These are phyloP conservation scores for Uropetala carovei DNA, from an alignment of 2,888 invertebrate genomes.

Conservation along the genomic window DNA sequence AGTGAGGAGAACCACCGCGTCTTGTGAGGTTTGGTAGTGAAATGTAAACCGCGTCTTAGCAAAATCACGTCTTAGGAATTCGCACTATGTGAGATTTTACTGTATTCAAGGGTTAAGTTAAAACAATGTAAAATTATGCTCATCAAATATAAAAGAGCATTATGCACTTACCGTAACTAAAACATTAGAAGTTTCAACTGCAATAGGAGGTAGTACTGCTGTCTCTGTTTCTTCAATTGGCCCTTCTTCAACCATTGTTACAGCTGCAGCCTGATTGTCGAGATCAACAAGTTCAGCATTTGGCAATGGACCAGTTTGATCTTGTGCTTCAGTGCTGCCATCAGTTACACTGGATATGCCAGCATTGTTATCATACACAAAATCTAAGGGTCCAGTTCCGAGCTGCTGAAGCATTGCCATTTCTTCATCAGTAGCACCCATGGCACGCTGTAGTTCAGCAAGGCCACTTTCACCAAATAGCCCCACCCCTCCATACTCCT, in stretches of 20 bases:
- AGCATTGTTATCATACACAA: conserved; percentile 67
- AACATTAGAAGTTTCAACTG: neutral
- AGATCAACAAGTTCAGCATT: conserved; percentile 68
- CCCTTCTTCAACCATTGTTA: conserved; percentile 43
- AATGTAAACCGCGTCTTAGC: too few relatives aligned
- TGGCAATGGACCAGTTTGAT: conserved; percentile 66
- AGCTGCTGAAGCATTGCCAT: conserved; percentile 72
- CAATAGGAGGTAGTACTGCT: conserved; percentile 7
- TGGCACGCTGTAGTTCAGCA: conserved; percentile 71
- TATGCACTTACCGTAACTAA: neutral
- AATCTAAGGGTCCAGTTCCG: conserved; percentile 69
- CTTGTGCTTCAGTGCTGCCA: conserved; percentile 22
- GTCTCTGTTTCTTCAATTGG: conserved; percentile 26
- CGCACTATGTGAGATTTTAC: too few relatives aligned
- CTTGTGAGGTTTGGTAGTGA: too few relatives aligned
- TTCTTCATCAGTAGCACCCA: conserved; percentile 72
- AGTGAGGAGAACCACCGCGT: too few relatives aligned
- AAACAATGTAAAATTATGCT: too few relatives aligned
- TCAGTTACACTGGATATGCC: neutral
- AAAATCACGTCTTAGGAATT: too few relatives aligned
- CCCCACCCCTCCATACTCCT: conserved; percentile 24
- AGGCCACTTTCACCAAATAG: conserved; percentile 62
- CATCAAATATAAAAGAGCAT: too few relatives aligned
- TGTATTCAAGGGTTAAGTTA: too few relatives aligned
- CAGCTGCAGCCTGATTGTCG: conserved; percentile 66